phyloP scores from a whole-genome alignment of 35 echinoderm and acorn worm species.

The Patiria miniata region DNA sequence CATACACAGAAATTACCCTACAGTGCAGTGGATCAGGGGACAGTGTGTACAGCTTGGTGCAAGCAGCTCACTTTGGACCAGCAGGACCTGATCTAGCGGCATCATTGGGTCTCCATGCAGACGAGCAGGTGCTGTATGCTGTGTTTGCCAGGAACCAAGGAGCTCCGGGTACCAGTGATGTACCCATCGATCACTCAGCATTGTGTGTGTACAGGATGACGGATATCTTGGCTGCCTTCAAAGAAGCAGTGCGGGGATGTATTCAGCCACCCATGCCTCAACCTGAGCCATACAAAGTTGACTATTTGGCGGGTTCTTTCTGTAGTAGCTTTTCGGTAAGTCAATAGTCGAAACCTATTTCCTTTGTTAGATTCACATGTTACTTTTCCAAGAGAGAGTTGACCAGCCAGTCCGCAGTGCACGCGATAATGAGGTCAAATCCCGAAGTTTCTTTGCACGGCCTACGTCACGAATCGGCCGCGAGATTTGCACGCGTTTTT shows the following conservation, averaged over 20 bases:
- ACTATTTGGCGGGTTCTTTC: not conserved
- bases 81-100: slow-evolving; percentile 28
- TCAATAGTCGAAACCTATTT: not conserved
- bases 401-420: no score
- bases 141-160: slow-evolving; percentile 34
- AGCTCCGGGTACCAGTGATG: slow-evolving; percentile 6
- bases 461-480: no score
- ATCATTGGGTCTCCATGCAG: slow-evolving; percentile 29
- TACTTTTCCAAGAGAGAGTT: no score
- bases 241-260: slow-evolving; percentile 18
- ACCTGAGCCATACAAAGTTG: not conserved
- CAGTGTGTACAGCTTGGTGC: slow-evolving; percentile 35
- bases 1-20: slow-evolving; percentile 23
- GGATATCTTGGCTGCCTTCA: slow-evolving; percentile 7
- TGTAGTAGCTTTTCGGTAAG: not conserved
- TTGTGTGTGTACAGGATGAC: slow-evolving; percentile 40
- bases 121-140: slow-evolving; percentile 23
- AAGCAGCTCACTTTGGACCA: slow-evolving; percentile 20
- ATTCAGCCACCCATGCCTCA: not conserved
- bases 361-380: no score
- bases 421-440: no score
- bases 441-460: no score
- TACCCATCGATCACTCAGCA: slow-evolving; percentile 36
- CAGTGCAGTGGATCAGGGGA: not conserved
- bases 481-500: no score